Conservation (phyloP, 1,140 invertebrate species). For the Chironomus striatipennis region DNA sequence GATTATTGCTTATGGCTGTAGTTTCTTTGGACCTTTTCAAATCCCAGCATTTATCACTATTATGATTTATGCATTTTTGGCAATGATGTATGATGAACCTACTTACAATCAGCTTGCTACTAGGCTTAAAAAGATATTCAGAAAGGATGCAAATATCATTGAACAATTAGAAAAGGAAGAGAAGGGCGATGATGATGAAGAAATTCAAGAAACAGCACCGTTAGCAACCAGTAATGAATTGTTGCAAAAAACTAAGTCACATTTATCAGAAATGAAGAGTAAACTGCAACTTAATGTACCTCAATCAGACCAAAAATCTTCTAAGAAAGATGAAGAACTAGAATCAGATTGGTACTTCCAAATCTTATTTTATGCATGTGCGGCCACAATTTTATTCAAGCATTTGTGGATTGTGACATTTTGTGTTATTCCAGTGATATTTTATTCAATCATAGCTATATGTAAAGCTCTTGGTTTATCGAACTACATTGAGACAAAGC, state of each 20-base stretch:
- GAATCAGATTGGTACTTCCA: slow-evolving; percentile 36
- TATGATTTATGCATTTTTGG: slow-evolving; percentile 41
- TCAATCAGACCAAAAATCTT: not conserved
- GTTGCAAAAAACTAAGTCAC: slow-evolving; percentile 3
- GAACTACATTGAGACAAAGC: slow-evolving; percentile 20
- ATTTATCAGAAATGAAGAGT: slow-evolving; percentile 21
- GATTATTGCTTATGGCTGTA: slow-evolving; percentile 48
- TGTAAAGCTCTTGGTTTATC: slow-evolving; percentile 13
- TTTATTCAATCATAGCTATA: slow-evolving; percentile 34
- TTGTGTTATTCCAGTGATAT: slow-evolving; percentile 34
- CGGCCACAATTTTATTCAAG: slow-evolving; percentile 36
- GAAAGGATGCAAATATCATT: slow-evolving; percentile 28
- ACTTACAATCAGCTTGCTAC: slow-evolving; percentile 34
- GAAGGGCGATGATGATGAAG: not conserved
- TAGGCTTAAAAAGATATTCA: slow-evolving; percentile 32
- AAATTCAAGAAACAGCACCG: not conserved
- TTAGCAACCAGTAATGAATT: not conserved
- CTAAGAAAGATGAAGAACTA: not conserved
- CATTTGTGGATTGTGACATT: slow-evolving; percentile 39
- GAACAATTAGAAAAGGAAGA: slow-evolving; percentile 28
- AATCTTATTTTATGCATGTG: slow-evolving; percentile 36
- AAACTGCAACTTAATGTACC: slow-evolving; percentile 23
- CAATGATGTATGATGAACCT: slow-evolving; percentile 46
- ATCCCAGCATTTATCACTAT: slow-evolving; percentile 44
- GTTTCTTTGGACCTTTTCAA: slow-evolving; percentile 46